Conservation (phyloP, 2,888 invertebrate genomes). For the Timandra comae region DNA sequence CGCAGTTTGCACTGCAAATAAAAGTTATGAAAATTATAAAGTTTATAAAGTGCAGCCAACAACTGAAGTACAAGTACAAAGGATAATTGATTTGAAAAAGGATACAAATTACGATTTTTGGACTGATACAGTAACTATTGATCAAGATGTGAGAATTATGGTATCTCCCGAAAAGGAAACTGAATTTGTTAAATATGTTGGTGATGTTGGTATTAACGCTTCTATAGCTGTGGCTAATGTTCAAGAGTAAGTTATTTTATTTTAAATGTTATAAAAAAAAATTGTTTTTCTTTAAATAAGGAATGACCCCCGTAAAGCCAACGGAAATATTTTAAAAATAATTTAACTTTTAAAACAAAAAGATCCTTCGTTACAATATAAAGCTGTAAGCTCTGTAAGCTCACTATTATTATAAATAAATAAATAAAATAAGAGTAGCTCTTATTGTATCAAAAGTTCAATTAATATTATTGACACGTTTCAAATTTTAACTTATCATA, state of each 20-base stretch:
- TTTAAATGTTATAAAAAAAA: too few species aligned
- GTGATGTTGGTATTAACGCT: conserved; percentile 25
- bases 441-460: too few species aligned
- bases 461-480: too few species aligned
- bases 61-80: conserved; percentile 54
- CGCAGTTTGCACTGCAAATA: conserved; percentile 20
- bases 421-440: too few species aligned
- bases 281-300: too few species aligned
- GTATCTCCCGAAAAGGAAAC: conserved; percentile 31
- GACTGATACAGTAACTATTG: conserved; percentile 40
- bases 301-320: too few species aligned
- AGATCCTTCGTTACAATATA: too few species aligned
- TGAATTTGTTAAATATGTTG: conserved; percentile 28
- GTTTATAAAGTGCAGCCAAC: conserved; percentile 71
- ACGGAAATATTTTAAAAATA: too few species aligned
- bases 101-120: conserved; percentile 42
- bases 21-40: conserved; percentile 73
- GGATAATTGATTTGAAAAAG: conserved; percentile 60
- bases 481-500: too few species aligned
- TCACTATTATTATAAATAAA: too few species aligned
- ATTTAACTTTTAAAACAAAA: too few species aligned
- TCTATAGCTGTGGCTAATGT: conserved; percentile 34
- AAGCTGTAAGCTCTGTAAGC: too few species aligned
- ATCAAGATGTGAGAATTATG: conserved; percentile 41
- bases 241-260: conserved; percentile 34